These are phyloP conservation scores for Danio choprae DNA, from an alignment of 2,797 vertebrate genomes.

Conservation along the genomic window DNA sequence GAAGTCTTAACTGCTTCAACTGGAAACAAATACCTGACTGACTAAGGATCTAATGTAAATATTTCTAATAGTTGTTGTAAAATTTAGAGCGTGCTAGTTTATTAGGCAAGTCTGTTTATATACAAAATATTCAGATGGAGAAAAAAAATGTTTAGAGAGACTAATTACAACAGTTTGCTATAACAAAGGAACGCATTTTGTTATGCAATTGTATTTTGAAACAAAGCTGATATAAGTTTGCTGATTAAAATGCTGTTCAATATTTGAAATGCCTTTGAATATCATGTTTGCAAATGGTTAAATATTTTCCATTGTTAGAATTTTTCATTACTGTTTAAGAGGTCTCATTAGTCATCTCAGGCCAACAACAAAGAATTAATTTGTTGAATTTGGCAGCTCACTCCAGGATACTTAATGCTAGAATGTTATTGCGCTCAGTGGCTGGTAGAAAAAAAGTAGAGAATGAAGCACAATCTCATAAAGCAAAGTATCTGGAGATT, in stretches of 20 bases:
- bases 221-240: neutral
- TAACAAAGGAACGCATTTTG: neutral
- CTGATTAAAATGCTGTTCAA: neutral
- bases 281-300: neutral
- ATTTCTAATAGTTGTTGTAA: neutral
- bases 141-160: neutral
- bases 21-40: neutral
- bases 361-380: neutral
- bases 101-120: neutral
- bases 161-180: neutral
- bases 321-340: neutral
- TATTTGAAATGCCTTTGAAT: neutral
- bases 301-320: neutral
- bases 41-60: neutral
- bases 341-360: neutral
- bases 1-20: neutral
- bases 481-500: neutral
- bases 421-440: neutral
- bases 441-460: neutral
- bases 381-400: conserved; percentile 17
- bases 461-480: neutral
- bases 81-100: neutral
- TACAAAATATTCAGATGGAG: neutral
- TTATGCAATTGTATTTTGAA: neutral
- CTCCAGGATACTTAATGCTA: conserved; percentile 17